phyloP scores from a whole-genome alignment of 2,888 invertebrate species.

The Chelonus formosanus region DNA sequence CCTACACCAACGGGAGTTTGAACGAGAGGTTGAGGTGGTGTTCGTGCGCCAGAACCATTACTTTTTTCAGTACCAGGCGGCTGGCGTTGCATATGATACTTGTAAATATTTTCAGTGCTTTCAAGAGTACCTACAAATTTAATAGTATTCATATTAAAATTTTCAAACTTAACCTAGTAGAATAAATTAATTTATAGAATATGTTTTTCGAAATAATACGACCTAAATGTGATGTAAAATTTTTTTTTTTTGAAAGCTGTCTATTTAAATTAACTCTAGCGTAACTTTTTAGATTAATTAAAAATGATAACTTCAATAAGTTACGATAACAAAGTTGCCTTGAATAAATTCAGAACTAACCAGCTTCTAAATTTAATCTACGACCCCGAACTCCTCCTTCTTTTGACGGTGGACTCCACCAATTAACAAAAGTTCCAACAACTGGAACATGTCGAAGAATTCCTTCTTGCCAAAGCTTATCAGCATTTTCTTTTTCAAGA shows the following conservation, averaged over 20 bases:
- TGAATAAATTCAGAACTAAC: constrained; percentile 43
- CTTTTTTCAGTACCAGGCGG: constrained; percentile 69
- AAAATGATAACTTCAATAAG: too few relatives aligned
- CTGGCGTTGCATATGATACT: constrained; percentile 81
- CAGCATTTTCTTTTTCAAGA: constrained; percentile 88
- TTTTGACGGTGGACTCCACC: constrained; percentile 91
- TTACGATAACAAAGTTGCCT: too few relatives aligned
- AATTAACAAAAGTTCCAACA: constrained; percentile 92
- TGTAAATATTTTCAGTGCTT: constrained; percentile 82
- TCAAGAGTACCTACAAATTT: constrained; percentile 77
- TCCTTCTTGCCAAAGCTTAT: constrained; percentile 93
- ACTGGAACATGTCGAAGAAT: constrained; percentile 93
- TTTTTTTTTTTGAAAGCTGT: too few relatives aligned
- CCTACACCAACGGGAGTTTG: constrained; percentile 73
- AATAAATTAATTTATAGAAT: too few relatives aligned
- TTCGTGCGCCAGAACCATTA: constrained; percentile 70
- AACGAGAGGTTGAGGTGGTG: constrained; percentile 75
- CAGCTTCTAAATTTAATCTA: constrained; percentile 77
- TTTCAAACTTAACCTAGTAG: too few relatives aligned
- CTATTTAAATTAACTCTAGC: too few relatives aligned
- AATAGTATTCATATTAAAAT: neutral
- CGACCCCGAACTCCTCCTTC: constrained; percentile 83
- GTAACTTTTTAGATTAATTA: too few relatives aligned
- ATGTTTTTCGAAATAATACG: too few relatives aligned
- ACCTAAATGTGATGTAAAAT: too few relatives aligned